Conservation (phyloP, 2,113 vertebrate genomes). For the Ctenodactylus gundi region DNA sequence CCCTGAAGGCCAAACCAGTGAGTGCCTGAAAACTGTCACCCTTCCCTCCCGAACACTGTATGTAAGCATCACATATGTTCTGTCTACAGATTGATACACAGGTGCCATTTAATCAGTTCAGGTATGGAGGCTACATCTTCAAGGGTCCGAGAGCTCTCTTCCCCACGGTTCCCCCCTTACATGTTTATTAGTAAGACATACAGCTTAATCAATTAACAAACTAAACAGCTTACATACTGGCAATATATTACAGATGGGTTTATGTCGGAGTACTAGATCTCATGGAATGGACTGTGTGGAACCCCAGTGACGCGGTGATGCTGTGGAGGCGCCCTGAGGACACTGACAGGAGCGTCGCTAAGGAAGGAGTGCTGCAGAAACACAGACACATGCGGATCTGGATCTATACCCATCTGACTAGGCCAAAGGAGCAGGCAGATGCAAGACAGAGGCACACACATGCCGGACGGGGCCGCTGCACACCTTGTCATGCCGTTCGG, state of each 20-base stretch:
- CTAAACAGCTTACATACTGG: slow-evolving; percentile 74
- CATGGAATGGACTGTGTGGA: slow-evolving; percentile 78
- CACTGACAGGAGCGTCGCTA: slow-evolving; percentile 74
- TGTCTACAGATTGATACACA: slow-evolving; percentile 79
- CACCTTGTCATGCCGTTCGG: slow-evolving; percentile 91
- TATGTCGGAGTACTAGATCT: slow-evolving; percentile 76
- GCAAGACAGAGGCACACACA: slow-evolving; percentile 79
- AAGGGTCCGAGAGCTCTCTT: slow-evolving; percentile 81
- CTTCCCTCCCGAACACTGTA: not conserved
- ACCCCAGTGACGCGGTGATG: slow-evolving; percentile 62
- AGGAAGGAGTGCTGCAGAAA: slow-evolving; percentile 57
- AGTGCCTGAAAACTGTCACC: not conserved
- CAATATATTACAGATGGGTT: slow-evolving; percentile 75
- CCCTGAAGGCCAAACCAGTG: not conserved
- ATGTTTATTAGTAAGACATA: slow-evolving; percentile 76
- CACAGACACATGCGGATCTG: slow-evolving; percentile 74
- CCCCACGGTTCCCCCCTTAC: slow-evolving; percentile 75
- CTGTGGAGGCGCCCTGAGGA: slow-evolving; percentile 47
- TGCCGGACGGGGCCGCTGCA: slow-evolving; percentile 79
- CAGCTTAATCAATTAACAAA: slow-evolving; percentile 82
- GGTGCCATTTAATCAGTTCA: slow-evolving; percentile 81
- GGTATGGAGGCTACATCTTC: slow-evolving; percentile 84
- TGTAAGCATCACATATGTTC: slow-evolving; percentile 71
- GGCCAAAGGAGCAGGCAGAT: slow-evolving; percentile 78
- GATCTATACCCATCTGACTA: slow-evolving; percentile 75